Conservation (phyloP, 2,888 invertebrate genomes). For the Caenorhabditis afra region DNA sequence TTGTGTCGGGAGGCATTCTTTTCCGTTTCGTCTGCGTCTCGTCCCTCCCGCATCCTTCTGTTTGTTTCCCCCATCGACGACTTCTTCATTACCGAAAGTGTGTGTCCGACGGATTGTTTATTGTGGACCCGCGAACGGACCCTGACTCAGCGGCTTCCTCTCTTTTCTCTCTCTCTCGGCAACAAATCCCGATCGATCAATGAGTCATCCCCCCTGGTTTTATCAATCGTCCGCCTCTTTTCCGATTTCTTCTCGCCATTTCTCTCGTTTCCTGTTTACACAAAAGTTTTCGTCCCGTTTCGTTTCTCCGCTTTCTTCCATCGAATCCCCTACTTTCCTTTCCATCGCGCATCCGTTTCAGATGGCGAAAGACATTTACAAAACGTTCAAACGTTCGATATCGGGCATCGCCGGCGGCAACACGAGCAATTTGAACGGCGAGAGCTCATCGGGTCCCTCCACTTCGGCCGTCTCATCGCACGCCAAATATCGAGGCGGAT, state of each 20-base stretch:
- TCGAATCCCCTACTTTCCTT: background rate
- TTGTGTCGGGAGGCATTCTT: background rate
- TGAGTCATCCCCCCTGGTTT: slow-evolving; percentile 33
- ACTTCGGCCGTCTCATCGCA: slow-evolving; percentile 8
- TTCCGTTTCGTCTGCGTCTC: background rate
- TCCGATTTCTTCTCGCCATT: slow-evolving; percentile 13
- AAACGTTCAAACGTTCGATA: slow-evolving; percentile 76
- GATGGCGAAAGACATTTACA: slow-evolving; percentile 74
- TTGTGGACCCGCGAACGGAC: no score
- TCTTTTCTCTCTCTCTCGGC: background rate
- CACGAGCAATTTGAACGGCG: slow-evolving; percentile 29
- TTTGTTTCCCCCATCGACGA: background rate
- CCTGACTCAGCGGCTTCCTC: background rate
- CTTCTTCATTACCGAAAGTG: slow-evolving; percentile 2
- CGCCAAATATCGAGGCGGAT: slow-evolving; percentile 65
- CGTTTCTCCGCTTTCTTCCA: slow-evolving; percentile 6
- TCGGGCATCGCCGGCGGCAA: slow-evolving; percentile 62
- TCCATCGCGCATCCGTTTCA: background rate
- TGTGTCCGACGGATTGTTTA: no score
- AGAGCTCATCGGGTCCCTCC: slow-evolving; percentile 38
- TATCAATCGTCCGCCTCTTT: slow-evolving; percentile 14
- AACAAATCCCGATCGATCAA: background rate
- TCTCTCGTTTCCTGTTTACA: background rate
- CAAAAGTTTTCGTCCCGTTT: background rate
- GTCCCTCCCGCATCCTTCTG: background rate